A percentile compares a stretch with the other conserved stretches of the same genome.
Conservation (phyloP, 2,888 invertebrate genomes). For the Hemithea aestivaria region DNA sequence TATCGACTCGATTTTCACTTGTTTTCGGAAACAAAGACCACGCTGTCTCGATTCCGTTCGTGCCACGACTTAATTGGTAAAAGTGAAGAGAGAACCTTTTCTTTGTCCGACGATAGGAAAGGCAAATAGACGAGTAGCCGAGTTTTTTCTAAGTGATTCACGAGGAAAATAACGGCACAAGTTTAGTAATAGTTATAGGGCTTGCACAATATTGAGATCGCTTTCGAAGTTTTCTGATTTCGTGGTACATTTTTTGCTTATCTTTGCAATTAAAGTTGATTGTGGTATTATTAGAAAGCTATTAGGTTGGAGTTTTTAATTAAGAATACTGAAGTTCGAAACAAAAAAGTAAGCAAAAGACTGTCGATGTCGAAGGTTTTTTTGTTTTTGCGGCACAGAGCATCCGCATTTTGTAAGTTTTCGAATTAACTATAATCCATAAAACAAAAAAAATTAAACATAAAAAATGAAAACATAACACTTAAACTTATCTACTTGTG, state of each 20-base stretch:
- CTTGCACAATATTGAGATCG: conserved; percentile 38
- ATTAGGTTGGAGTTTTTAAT: no score
- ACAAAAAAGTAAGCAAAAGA: no score
- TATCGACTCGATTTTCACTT: conserved; percentile 60
- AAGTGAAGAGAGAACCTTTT: conserved; percentile 70
- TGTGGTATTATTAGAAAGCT: conserved; percentile 38
- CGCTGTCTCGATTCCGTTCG: conserved; percentile 47
- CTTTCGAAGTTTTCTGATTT: conserved; percentile 35
- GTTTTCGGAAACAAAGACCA: conserved; percentile 66
- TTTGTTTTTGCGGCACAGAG: no score
- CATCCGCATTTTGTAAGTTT: no score
- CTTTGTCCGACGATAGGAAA: conserved; percentile 57
- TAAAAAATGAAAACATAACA: no score
- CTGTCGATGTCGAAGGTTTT: no score
- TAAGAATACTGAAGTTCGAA: no score
- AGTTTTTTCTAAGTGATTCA: conserved; percentile 50
- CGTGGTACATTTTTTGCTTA: conserved; percentile 25
- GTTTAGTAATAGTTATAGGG: conserved; percentile 20
- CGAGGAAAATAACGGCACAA: conserved; percentile 14
- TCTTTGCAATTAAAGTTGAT: conserved; percentile 24
- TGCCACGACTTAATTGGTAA: conserved; percentile 69
- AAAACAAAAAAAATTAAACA: no score
- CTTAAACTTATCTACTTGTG: no score
- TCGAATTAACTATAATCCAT: no score
- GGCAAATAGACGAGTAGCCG: conserved; percentile 58